phyloP scores from a whole-genome alignment of 1,140 invertebrate genomes.

The Sipha flava region DNA sequence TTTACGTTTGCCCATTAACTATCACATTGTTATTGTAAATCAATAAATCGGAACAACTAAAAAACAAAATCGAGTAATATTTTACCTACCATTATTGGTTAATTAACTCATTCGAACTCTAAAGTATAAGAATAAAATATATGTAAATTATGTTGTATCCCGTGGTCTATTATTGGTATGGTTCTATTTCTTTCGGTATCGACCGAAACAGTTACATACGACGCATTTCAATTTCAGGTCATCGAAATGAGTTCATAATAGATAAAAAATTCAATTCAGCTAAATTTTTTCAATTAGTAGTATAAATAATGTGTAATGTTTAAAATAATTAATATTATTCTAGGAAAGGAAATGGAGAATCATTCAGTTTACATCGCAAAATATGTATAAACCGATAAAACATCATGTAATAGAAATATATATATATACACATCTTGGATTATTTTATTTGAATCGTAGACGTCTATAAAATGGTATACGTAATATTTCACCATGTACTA shows the following conservation, averaged over 20 bases:
- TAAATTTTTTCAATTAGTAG: not conserved
- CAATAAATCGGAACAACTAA: too few relatives aligned
- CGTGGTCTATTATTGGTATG: not conserved
- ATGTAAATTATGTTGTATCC: not conserved
- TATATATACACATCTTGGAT: too few relatives aligned
- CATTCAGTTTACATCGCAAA: not conserved
- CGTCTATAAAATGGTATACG: too few relatives aligned
- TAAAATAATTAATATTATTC: not conserved
- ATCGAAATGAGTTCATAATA: not conserved
- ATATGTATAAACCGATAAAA: too few relatives aligned
- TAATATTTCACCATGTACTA: too few relatives aligned
- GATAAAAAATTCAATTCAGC: slow-evolving; percentile 1
- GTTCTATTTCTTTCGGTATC: not conserved
- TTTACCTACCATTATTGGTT: too few relatives aligned
- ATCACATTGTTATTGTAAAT: too few relatives aligned
- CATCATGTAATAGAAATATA: too few relatives aligned
- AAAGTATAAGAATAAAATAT: not conserved
- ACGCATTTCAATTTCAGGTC: not conserved
- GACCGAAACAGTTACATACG: not conserved
- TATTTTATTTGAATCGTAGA: too few relatives aligned
- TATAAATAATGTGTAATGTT: not conserved
- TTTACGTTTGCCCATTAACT: too few relatives aligned
- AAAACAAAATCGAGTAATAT: too few relatives aligned
- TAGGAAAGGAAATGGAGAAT: not conserved
- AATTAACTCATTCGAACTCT: too few relatives aligned